Conservation (phyloP, 2,888 invertebrate species). For the Agonopterix heracliana region DNA sequence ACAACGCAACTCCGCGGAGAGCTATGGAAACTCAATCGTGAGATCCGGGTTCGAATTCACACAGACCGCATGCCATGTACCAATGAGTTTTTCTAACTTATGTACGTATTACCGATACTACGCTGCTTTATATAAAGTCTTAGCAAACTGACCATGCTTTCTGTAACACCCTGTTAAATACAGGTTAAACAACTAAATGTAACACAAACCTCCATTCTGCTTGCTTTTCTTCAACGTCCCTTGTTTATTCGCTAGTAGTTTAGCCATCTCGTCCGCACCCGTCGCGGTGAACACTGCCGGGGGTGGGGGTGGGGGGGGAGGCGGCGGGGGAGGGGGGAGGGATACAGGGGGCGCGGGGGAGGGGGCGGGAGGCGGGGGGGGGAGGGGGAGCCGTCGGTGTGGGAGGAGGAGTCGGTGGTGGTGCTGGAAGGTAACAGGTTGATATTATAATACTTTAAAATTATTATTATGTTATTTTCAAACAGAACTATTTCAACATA, state of each 20-base stretch:
- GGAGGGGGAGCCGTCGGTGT: constrained; percentile 11
- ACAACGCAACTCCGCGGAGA: too few species aligned
- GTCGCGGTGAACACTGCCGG: constrained; percentile 41
- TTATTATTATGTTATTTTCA: too few species aligned
- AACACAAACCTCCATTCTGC: constrained; percentile 64
- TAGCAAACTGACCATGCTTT: too few species aligned
- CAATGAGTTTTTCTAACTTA: too few species aligned
- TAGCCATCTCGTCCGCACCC: constrained; percentile 69
- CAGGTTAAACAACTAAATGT: too few species aligned
- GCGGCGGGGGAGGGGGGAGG: constrained; percentile 33
- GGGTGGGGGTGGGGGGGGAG: constrained; percentile 63
- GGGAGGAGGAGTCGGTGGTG: constrained; percentile 6
- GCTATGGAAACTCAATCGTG: too few species aligned
- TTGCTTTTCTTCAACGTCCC: constrained; percentile 69
- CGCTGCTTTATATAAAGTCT: too few species aligned
- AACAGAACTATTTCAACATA: too few species aligned
- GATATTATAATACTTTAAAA: background rate
- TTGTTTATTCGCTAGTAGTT: constrained; percentile 74
- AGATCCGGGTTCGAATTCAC: too few species aligned
- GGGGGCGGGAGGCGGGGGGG: constrained; percentile 18
- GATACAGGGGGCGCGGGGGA: constrained; percentile 22
- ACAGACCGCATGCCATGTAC: too few species aligned
- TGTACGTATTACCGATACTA: too few species aligned
- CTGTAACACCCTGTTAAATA: too few species aligned
- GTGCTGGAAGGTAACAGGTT: constrained; percentile 2